Evolutionary conservation across 2,797 vertebrate species (phyloP), one percentile per base, ranked within the genome.

Genomic region (Lemur catta): DNA sequence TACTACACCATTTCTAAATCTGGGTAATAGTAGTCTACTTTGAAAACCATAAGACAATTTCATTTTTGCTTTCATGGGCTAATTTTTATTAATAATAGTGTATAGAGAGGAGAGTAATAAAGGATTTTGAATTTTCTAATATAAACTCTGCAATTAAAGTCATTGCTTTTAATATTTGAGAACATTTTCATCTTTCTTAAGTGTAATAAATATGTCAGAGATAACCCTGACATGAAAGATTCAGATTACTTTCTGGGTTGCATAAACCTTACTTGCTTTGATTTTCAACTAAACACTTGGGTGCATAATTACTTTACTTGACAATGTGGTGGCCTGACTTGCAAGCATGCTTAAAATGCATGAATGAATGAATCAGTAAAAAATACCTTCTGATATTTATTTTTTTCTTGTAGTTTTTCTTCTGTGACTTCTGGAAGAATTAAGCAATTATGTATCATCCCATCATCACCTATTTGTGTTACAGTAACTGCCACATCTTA

Each of bases 361-460:
- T 67, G 33, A 65, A 65, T 41, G 9, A 81, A 72, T 28, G 13
- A 50, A 41, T 71, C 8, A 22, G 5, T 18, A 52, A 79, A 26
- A 57, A 92, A 65, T 69, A 48, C 5, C 9, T 81, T 89, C 52
- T 50, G 24, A 7, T 55, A 26, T 30, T 63, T 78, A 2, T 43
- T 52, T 76, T 79, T 46, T n/a, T 8, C 17, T 69, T 79, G 38
- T 43, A 43, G 28, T 65, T 89, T 84, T 57, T 72, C 55, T 61
- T 61, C 41, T 81, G 85, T 41, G 69, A 59, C 43, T 96, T 93
- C 50, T 72, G 48, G 28, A 91, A 95, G 13, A 86, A 82, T 43
- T 72, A 74, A 41, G 71, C 13, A 87, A 46, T 38, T n/a, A 59
- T 14, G 59, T n/a, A n/a, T 43, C 48, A 67, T 57, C 7, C 43